Evolutionary conservation across 2,113 vertebrate genomes (phyloP).

Genomic region (Zingel zingel): DNA sequence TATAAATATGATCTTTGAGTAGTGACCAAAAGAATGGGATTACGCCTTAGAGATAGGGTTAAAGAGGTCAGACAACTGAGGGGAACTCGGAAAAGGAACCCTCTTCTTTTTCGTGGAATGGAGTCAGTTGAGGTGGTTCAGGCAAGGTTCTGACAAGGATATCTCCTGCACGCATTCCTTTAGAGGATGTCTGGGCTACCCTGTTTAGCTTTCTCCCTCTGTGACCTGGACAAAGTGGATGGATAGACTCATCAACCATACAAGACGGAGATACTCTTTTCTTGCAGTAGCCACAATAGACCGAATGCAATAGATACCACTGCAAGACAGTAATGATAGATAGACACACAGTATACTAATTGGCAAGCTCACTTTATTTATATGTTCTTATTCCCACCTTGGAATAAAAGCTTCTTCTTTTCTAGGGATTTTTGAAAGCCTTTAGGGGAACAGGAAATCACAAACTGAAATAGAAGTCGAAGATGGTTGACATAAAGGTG

Average conservation of each 20-base stretch:
- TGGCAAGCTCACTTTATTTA: conserved; percentile 21
- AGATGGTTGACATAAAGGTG: conserved; percentile 3
- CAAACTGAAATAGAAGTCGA: conserved; percentile 11
- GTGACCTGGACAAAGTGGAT: neutral
- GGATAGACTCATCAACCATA: neutral
- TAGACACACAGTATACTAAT: neutral
- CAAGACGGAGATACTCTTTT: neutral
- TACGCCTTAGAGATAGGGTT: neutral
- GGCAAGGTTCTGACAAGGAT: neutral
- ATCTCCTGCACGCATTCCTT: neutral
- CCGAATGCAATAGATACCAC: neutral
- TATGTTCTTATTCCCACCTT: conserved; percentile 10
- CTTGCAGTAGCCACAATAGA: neutral
- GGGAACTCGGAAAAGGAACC: neutral
- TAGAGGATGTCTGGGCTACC: neutral
- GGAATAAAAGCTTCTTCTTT: conserved; percentile 3
- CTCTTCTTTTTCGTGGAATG: neutral
- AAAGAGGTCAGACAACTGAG: neutral
- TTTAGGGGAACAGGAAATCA: conserved; percentile 17
- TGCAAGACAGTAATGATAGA: neutral
- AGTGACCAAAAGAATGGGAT: neutral
- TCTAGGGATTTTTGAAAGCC: conserved; percentile 19
- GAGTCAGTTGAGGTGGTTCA: neutral
- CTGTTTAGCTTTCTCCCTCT: neutral
- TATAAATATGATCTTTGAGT: neutral